Evolutionary conservation across 2,888 invertebrate genomes (phyloP).

Genomic region (Lasius platythorax): DNA sequence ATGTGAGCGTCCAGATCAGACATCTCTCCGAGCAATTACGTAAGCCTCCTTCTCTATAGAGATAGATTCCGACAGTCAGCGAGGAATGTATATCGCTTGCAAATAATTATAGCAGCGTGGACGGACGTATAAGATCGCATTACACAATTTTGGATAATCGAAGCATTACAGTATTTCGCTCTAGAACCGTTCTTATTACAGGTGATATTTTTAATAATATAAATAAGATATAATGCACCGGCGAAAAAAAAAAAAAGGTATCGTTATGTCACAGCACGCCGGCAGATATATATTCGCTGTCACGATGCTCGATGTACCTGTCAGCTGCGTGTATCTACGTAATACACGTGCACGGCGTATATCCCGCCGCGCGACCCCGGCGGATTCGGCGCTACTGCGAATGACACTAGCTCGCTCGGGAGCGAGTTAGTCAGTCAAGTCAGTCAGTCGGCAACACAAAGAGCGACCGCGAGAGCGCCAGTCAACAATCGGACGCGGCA

Average conservation of each 20-base stretch:
- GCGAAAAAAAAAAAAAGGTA: not conserved
- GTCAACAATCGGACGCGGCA: slow-evolving; percentile 73
- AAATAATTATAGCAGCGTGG: not conserved
- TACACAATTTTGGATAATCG: not conserved
- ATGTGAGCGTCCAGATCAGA: not conserved
- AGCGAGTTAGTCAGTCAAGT: slow-evolving; percentile 8
- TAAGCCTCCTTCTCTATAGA: not conserved
- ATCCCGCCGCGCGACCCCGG: not conserved
- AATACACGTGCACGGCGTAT: not conserved
- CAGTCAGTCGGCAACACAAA: slow-evolving; percentile 35
- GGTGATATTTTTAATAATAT: not conserved
- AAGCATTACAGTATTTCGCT: too few species aligned
- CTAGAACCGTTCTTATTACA: too few species aligned
- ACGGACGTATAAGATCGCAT: not conserved
- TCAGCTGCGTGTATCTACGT: not conserved
- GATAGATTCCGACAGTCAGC: not conserved
- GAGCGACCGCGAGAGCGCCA: slow-evolving; percentile 62
- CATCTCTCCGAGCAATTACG: not conserved
- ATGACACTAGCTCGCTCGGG: not conserved
- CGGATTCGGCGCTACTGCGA: not conserved
- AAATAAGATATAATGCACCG: not conserved
- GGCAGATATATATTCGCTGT: not conserved
- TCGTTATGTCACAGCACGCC: not conserved
- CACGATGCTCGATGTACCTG: not conserved
- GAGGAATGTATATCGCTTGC: not conserved